phyloP scores from a whole-genome alignment of 2,797 vertebrate species.

The Diplodus puntazzo region DNA sequence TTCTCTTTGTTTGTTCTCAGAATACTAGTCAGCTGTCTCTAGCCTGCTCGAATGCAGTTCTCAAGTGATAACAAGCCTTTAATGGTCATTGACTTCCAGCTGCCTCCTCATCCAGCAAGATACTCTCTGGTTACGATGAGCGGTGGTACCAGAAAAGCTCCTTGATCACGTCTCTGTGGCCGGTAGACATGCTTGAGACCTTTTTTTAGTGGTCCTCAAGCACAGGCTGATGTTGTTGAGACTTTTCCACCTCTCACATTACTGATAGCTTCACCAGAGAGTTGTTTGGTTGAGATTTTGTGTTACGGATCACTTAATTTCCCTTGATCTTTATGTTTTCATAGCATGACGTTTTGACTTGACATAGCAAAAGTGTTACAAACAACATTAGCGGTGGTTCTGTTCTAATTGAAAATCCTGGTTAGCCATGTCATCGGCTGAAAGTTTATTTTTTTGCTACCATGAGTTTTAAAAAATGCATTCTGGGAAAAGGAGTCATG shows the following conservation, averaged over 20 bases:
- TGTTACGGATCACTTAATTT: slow-evolving; percentile 4
- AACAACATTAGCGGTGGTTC: not conserved
- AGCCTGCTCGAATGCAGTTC: not conserved
- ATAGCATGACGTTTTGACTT: not conserved
- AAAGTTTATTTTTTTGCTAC: not conserved
- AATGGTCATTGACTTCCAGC: slow-evolving; percentile 4
- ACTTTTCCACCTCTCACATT: not conserved
- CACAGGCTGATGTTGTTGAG: not conserved
- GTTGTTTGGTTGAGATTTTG: not conserved
- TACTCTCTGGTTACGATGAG: not conserved
- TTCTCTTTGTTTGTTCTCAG: slow-evolving; percentile 12
- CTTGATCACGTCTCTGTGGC: not conserved
- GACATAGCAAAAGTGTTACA: not conserved
- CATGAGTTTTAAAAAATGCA: not conserved
- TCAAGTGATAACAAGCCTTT: not conserved
- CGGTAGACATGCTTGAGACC: not conserved
- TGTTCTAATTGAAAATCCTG: not conserved
- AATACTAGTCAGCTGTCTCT: not conserved
- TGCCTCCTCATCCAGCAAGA: slow-evolving; percentile 1
- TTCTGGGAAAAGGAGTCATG: no score
- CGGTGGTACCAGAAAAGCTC: not conserved
- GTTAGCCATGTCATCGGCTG: not conserved
- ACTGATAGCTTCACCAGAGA: not conserved
- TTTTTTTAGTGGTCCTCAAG: not conserved
- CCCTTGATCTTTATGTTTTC: not conserved